A percentile compares a stretch with the other conserved stretches of the same genome.
Evolutionary conservation across 1,140 invertebrate species (phyloP).

Genomic region (Acarapis woodi): DNA sequence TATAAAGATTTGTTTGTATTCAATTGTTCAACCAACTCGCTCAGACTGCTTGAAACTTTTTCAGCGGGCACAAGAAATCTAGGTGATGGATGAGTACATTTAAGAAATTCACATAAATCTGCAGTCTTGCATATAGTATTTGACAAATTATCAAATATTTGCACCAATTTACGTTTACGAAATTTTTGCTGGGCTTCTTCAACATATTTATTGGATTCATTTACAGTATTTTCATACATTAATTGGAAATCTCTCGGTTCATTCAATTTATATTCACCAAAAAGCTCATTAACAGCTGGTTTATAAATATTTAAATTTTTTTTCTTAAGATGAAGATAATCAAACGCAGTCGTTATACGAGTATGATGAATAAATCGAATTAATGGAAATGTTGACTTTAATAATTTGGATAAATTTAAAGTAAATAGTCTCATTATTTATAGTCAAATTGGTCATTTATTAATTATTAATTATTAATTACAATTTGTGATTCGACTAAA

Average conservation of each 20-base stretch:
- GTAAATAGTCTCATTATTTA: no score
- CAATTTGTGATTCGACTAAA: no score
- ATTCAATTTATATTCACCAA: no score
- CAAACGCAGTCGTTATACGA: no score
- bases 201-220: constrained; percentile 35
- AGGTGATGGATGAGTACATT: constrained; percentile 52
- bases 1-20: constrained; percentile 68
- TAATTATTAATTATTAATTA: no score
- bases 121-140: constrained; percentile 75
- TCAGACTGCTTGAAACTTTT: constrained; percentile 45
- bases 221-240: constrained; percentile 39
- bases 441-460: no score
- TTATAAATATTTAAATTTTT: no score
- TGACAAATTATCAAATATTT: constrained; percentile 80
- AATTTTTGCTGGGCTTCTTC: constrained; percentile 33
- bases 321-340: no score
- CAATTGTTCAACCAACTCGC: constrained; percentile 65
- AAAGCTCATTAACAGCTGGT: no score
- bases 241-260: constrained; percentile 63
- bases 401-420: no score
- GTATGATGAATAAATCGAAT: no score
- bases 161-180: constrained; percentile 24
- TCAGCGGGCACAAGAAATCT: constrained; percentile 41
- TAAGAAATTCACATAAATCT: constrained; percentile 76
- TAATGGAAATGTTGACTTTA: no score